Base-by-base conservation (phyloP, 2,888 invertebrate genomes). In the Cataglyphis livida region DNA sequence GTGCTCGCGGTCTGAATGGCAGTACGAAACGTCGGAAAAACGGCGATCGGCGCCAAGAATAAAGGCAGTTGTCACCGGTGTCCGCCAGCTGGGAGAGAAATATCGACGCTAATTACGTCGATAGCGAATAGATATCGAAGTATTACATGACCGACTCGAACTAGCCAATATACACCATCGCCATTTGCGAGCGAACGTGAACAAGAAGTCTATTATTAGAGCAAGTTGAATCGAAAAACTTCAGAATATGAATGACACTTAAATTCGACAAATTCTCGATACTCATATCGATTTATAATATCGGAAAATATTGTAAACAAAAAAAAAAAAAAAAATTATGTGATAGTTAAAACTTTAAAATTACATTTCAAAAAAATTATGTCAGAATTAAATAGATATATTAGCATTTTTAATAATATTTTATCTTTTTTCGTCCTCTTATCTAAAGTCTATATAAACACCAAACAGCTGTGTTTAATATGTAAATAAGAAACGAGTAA, bases 171-270 rank as follows among this genome's bases (percentile, higher is more conserved):
- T 44, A 61, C 1, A 25, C 21, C 25, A 21, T 48, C 70, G 59
- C 57, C 78, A 70, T 70, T 79, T 79, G 78, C 70, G 38, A 78
- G 25, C 59, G 21, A 59, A 44, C 57, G 44, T 21, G 32, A 68
- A 25, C 70, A 28, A 70, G 70, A 21, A 59, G 59, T 15, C 78
- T 79, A 79, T 79, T 79, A 79, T 79, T 79, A 79, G 78, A 59
- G 21, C n/a, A 25, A 59, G 59, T 35, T 59, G 71, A 59, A 68
- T 78, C 32, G 66, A n/a, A 38, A 59, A 68, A 78, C 21, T 25
- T 61, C 35, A 15, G 68, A 44, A 59, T 57, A 38, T 70, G 44
- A 21, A 35, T 59, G 28, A 57, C 0, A 32, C 70, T 78, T 70
- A 57, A 68, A 57, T 70, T 78, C 70, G 59, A 70, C 25, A 59